Conservation (phyloP, 2,113 vertebrate genomes). For the Galeopterus variegatus region DNA sequence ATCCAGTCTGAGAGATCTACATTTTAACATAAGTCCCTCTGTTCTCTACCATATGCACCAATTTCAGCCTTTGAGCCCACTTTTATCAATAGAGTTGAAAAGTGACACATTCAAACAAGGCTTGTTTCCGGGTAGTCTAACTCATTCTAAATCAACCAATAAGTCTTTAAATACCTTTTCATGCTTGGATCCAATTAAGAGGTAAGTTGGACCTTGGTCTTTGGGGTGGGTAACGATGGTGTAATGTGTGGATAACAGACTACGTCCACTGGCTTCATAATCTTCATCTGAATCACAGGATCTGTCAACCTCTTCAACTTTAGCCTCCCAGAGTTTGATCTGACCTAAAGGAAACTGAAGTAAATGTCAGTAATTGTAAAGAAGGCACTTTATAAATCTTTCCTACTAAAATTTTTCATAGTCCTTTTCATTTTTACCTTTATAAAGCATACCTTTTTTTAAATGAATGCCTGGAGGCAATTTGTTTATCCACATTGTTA, state of each 20-base stretch:
- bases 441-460: neutral
- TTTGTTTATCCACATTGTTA: neutral
- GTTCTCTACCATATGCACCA: neutral
- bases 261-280: conserved; percentile 92
- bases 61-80: conserved; percentile 31
- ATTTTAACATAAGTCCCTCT: neutral
- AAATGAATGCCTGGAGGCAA: neutral
- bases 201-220: conserved; percentile 95
- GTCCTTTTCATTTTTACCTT: neutral
- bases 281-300: conserved; percentile 95
- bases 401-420: neutral
- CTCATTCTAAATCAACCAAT: neutral
- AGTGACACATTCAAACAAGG: neutral
- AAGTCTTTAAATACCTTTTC: conserved; percentile 93
- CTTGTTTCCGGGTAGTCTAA: neutral
- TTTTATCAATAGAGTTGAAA: neutral
- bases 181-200: conserved; percentile 94
- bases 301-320: conserved; percentile 96
- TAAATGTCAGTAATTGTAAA: conserved; percentile 70
- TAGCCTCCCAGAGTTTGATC: conserved; percentile 96
- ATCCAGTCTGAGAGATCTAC: neutral
- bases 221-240: conserved; percentile 94
- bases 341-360: conserved; percentile 97
- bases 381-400: conserved; percentile 48
- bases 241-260: conserved; percentile 91